Evolutionary conservation across 2,888 invertebrate genomes (phyloP), one percentile per base, ranked within the genome.

Genomic region (Zhengitettix transpicula): DNA sequence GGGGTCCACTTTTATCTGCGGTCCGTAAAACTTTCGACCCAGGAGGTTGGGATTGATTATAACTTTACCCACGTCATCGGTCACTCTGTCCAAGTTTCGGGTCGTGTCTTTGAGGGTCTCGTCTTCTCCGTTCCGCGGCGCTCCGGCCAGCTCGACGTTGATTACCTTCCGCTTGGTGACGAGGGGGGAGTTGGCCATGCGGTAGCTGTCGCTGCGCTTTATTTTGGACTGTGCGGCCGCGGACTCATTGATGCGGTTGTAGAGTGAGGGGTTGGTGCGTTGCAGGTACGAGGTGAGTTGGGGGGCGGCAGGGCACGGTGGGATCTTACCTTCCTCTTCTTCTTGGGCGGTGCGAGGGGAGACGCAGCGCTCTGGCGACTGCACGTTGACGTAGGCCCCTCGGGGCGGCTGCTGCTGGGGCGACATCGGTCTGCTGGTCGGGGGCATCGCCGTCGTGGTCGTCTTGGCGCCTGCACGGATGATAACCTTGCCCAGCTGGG

Each of bases 201-300:
- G 82, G 71, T 90, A 90, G 73, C 89, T 90, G 71, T 90, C 87
- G 71, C 87, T 88, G 62, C 90, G 83, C 73, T 87, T 87, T 55
- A 89, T 77, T 74, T 81, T 82, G 15, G 62, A 54, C 16, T 57
- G 58, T 7, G 28, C 28, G 40, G 56, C 28, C 11, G 42, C 59
- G 40, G 16, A 44, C 42, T 63, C 64, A 47, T 41, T 60, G 47
- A 64, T 62, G 17, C 61, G 61, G 55, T 53, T 57, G 60, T 59
- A 63, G 12, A 63, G 57, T 10, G 60, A 54, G 12, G 61, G 60
- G 42, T 63, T 61, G 17, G 60, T 60, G n/a, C 58, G 58, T 60
- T 60, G 61, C 55, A 63, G 53, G 52, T 61, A 63, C 12, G 61
- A 55, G 9, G 60, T 57, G 40, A 63, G 57, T 52, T 58, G 53